Base-by-base conservation (phyloP, 2,888 invertebrate species). In the Mystacides longicornis region DNA sequence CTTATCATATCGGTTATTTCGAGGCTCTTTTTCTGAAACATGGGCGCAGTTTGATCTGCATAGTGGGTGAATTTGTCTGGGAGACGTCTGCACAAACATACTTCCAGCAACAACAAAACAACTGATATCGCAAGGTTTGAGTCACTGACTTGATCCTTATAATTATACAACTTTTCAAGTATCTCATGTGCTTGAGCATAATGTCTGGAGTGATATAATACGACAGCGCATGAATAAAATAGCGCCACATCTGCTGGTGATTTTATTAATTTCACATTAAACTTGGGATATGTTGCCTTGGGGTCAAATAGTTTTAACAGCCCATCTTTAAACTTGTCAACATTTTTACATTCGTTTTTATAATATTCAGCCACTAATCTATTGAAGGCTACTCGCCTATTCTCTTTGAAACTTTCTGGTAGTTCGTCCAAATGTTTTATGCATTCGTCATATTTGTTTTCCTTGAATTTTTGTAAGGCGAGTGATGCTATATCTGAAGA, bases 291-390 rank as follows among this genome's bases (percentile, higher is more conserved):
- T 43, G 65, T 67, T 14, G 37, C 37, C 16, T 37, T 37, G 21
- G 81, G 75, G 2, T 79, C 79, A 52, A 81, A 81, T 46, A 87
- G 73, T 20, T 81, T 75, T 27, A 80, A 78, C 20, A 92, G 72
- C 51, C 80, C 79, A 64, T 84, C 85, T 59, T 85, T 80, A 64
- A 92, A 85, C 52, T 81, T 77, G 53, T 87, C 86, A 14, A 86
- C 82, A 64, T 87, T 86, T 63, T 82, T 86, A 65, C 87, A 79
- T 49, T 85, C 86, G 54, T 80, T 81, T 60, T 82, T 82, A 69
- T 86, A 89, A 70, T 88, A 93, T 66, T 92, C 89, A 0, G 84
- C 85, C 0, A 95, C 84, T 22, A 87, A 85, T 71, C 87, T 88
- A 67, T 96, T 95, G 65, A 92, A 92, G 46, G 81, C 77, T 1